These are phyloP conservation scores for Ibidorhyncha struthersii DNA, from an alignment of 2,113 vertebrate genomes.

Conservation along the genomic window DNA sequence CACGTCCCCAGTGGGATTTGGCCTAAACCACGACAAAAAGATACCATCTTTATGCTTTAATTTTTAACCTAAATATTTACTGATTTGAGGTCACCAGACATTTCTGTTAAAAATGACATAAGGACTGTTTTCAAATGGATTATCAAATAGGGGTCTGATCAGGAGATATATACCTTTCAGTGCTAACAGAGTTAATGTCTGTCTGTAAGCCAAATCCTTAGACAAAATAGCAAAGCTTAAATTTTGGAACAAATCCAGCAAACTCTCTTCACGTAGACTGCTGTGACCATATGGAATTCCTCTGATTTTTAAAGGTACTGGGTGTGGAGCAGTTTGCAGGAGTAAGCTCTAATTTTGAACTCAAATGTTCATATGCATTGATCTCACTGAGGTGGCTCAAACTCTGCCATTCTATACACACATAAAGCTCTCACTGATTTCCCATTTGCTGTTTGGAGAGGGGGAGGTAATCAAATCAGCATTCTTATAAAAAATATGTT, in stretches of 20 bases:
- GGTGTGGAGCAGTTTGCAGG: not conserved
- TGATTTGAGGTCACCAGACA: not conserved
- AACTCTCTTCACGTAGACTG: not conserved
- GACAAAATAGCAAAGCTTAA: constrained; percentile 10
- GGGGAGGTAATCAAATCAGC: not conserved
- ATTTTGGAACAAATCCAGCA: constrained; percentile 15
- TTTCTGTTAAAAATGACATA: not conserved
- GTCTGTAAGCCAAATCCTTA: not conserved
- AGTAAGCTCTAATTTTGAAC: not conserved
- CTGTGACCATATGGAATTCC: constrained; percentile 13
- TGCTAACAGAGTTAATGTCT: not conserved
- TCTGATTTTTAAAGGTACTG: not conserved
- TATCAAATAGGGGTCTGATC: not conserved
- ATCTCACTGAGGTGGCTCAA: not conserved
- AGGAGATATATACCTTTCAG: not conserved
- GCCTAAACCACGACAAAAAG: no score
- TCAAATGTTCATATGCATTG: not conserved
- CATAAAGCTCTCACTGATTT: not conserved
- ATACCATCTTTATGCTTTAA: not conserved
- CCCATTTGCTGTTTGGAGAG: not conserved
- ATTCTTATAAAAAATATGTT: not conserved
- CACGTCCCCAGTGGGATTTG: no score
- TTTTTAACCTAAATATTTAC: not conserved
- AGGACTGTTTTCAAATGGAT: not conserved
- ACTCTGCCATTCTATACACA: not conserved